These are phyloP conservation scores for Coccyzus lansbergi DNA, from an alignment of 2,797 vertebrate genomes.

Conservation along the genomic window DNA sequence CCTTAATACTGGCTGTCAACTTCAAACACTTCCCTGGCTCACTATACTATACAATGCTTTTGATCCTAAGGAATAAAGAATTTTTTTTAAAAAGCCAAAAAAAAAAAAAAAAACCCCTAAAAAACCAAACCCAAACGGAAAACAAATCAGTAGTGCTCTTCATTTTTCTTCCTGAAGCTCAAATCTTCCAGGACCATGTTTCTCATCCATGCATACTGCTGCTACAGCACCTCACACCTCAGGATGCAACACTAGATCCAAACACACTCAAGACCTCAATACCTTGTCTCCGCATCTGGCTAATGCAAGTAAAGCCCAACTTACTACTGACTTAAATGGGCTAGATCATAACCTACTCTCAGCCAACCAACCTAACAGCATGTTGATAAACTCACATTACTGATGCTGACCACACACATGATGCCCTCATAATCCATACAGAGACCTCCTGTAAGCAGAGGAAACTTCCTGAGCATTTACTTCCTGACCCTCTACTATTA, in stretches of 20 bases:
- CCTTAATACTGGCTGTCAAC: background rate
- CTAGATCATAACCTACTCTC: background rate
- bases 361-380: background rate
- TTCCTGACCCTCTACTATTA: background rate
- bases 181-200: background rate
- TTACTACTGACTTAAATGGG: background rate
- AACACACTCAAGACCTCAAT: background rate
- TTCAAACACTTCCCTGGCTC: background rate
- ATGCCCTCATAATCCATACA: background rate
- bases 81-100: too few relatives aligned
- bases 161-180: background rate
- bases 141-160: background rate
- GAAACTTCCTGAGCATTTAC: background rate
- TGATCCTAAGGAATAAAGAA: background rate
- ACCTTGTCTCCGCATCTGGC: background rate
- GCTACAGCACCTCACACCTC: background rate
- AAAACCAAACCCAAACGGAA: background rate
- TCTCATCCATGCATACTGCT: background rate
- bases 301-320: background rate
- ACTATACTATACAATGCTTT: background rate
- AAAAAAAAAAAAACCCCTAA: too few relatives aligned
- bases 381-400: rapidly evolving
- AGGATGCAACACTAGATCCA: background rate
- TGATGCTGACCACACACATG: background rate
- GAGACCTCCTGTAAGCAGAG: background rate